These are phyloP conservation scores for Lepidurus packardi DNA, from an alignment of 1,140 invertebrate genomes.

Conservation along the genomic window DNA sequence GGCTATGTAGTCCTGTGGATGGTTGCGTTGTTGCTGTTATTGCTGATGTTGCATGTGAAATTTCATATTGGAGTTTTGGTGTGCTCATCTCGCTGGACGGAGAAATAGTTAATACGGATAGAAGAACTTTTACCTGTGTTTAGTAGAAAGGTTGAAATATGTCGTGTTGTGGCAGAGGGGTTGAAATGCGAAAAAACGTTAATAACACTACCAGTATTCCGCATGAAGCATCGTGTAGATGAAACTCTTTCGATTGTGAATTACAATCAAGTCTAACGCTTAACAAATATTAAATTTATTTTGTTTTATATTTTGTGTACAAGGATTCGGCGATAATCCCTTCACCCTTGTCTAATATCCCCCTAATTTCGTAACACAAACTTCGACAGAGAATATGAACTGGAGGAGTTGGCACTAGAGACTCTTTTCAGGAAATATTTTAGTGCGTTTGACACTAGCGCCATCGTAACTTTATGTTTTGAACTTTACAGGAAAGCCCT, in stretches of 20 bases:
- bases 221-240: neutral
- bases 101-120: neutral
- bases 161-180: neutral
- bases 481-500: no score
- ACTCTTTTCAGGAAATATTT: no score
- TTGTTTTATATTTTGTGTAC: no score
- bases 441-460: no score
- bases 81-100: neutral
- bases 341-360: no score
- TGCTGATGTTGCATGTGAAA: neutral
- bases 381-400: no score
- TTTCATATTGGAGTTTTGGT: conserved; percentile 8
- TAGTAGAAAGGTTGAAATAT: neutral
- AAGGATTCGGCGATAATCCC: no score
- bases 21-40: neutral
- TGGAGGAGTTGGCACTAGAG: no score
- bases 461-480: no score
- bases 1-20: no score
- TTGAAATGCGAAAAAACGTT: neutral
- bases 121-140: conserved; percentile 5
- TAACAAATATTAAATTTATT: neutral
- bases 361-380: no score
- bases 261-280: neutral
- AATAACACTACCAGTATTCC: neutral
- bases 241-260: conserved; percentile 14